phyloP scores from a whole-genome alignment of 2,113 vertebrate species.

The Eclectus roratus region DNA sequence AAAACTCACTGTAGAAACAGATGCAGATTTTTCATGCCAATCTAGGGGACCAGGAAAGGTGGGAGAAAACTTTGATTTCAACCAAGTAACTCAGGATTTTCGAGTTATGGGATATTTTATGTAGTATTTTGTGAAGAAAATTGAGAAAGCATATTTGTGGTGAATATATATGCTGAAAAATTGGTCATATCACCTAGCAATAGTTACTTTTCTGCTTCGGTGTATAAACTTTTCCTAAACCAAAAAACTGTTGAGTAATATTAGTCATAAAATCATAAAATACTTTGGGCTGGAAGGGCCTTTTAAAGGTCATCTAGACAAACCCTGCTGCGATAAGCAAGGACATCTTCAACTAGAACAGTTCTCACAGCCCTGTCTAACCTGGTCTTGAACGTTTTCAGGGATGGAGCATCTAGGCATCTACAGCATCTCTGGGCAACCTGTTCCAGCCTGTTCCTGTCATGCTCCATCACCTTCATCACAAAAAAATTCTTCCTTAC shows the following conservation, averaged over 20 bases:
- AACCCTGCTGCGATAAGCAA: rapidly evolving
- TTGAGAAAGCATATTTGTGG: not conserved
- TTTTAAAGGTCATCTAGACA: too few relatives aligned
- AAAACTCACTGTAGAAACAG: not conserved
- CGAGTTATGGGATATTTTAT: not conserved
- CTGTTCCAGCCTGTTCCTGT: not conserved
- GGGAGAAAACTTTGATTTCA: not conserved
- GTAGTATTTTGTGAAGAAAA: not conserved
- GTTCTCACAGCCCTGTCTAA: rapidly evolving
- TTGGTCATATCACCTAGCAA: not conserved
- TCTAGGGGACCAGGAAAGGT: not conserved
- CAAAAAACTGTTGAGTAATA: rapidly evolving
- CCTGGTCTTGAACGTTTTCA: not conserved
- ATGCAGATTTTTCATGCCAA: not conserved
- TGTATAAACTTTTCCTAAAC: not conserved
- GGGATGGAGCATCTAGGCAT: not conserved
- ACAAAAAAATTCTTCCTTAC: not conserved
- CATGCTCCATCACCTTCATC: not conserved
- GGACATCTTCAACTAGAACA: not conserved
- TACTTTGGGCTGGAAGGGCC: not conserved
- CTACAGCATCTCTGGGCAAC: not conserved
- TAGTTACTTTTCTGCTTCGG: not conserved
- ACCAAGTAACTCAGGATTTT: not conserved
- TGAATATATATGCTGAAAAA: not conserved
- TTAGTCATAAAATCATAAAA: not conserved